These are phyloP conservation scores for Oscheius sp. DNA, from an alignment of 2,888 invertebrate species.

Conservation along the genomic window DNA sequence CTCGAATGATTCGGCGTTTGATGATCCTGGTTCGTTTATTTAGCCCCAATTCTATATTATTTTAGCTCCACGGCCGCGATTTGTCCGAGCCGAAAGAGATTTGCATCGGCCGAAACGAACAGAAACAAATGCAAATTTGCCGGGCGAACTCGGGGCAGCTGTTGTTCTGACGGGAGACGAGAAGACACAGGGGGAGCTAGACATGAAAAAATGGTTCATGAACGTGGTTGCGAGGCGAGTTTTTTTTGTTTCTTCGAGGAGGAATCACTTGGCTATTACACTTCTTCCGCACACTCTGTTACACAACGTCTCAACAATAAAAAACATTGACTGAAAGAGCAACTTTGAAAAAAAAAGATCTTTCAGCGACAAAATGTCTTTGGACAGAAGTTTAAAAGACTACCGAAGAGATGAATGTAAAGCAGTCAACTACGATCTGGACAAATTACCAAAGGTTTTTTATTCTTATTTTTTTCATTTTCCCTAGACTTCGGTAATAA, in stretches of 20 bases:
- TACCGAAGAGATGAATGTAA: slow-evolving; percentile 72
- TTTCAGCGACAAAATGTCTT: slow-evolving; percentile 73
- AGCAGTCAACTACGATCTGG: slow-evolving; percentile 75
- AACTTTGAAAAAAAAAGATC: background rate
- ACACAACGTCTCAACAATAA: no score
- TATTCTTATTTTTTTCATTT: background rate
- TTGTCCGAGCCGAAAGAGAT: background rate
- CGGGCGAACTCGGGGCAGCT: slow-evolving; percentile 57
- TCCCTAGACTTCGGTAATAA: slow-evolving; percentile 69
- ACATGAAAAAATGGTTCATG: slow-evolving; percentile 68
- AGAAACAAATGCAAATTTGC: slow-evolving; percentile 33
- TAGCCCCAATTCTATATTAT: background rate
- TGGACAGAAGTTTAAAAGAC: slow-evolving; percentile 73
- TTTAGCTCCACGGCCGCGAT: background rate
- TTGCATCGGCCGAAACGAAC: background rate
- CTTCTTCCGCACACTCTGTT: no score
- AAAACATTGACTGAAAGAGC: background rate
- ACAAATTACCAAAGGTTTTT: slow-evolving; percentile 32
- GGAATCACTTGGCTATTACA: no score
- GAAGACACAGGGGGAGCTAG: slow-evolving; percentile 41
- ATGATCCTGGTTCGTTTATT: background rate
- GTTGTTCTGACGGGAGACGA: slow-evolving; percentile 54
- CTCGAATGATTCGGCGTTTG: background rate
- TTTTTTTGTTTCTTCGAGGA: no score
- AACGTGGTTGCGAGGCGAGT: slow-evolving; percentile 60